Base-by-base conservation (phyloP, 1,140 invertebrate species). In the Drosophila ohnishii region DNA sequence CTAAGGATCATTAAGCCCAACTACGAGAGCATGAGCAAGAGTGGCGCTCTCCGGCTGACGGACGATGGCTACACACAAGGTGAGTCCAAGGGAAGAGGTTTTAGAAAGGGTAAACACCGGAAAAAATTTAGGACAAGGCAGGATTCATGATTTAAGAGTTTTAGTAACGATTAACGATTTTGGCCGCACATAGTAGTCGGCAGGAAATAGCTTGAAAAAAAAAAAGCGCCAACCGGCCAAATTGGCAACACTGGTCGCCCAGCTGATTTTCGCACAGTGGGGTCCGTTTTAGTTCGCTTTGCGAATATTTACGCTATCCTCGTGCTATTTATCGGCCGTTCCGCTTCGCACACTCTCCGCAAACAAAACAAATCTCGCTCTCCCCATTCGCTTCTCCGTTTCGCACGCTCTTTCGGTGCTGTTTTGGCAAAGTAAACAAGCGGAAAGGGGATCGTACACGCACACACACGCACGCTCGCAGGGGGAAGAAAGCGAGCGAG, bases 1-100 rank as follows among this genome's bases (percentile, higher is more conserved):
- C 92, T 97, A 22, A 94, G 95, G 9, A 93, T 94, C 60, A 97
- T 97, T 56, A 96, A 96, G 91, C 97, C 97, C 1, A 97, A 97
- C 90, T 97, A 97, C 86, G 96, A 97, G 84, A 95, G 95, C 1
- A 96, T 97, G 96, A 95, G 96, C 61, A 96, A 96, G 92, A 95
- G 95, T 51, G 96, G 96, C 0, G 95, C 95, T 53, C 90, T 97
- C 2, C 95, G 96, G 92, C 94, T 97, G 30, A 96, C 96, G 0
- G 96, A 97, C 85, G 96, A 96, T 94, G 96, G 96, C n/a, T 93
- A 96, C 34, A 95, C 96, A 78, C 95, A 96, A 91, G 94, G 96
- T 96, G 92, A 93, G 93, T 57, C 30, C 19, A 34, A 6, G 30
- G n/a, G 13, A 5, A 4, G 25, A 28, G 30, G n/a, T 28, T 50